These are phyloP conservation scores for Eclectus roratus DNA, from an alignment of 2,113 vertebrate species.

Conservation along the genomic window DNA sequence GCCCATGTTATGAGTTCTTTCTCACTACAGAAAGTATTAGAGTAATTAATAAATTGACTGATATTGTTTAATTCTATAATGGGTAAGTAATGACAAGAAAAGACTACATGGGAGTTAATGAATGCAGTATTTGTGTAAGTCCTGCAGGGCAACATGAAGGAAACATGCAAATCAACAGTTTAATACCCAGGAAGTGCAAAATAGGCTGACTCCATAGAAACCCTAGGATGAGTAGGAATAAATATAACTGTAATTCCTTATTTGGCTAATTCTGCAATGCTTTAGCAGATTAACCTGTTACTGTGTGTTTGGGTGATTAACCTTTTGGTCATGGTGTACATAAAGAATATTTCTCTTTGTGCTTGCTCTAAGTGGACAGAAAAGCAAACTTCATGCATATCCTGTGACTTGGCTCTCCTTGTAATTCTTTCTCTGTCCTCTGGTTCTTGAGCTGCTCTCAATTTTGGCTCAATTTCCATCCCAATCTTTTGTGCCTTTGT, in stretches of 20 bases:
- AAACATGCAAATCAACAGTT: constrained; percentile 5
- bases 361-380: not conserved
- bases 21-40: not conserved
- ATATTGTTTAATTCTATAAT: not conserved
- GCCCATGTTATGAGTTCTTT: not conserved
- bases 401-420: not conserved
- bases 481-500: not conserved
- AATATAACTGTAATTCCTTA: constrained; percentile 10
- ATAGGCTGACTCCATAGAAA: constrained; percentile 17
- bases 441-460: constrained; percentile 6
- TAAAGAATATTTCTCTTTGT: not conserved
- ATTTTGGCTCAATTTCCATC: constrained; percentile 11
- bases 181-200: not conserved
- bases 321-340: not conserved
- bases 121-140: not conserved
- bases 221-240: not conserved
- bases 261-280: not conserved
- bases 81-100: not conserved
- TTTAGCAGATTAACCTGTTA: not conserved
- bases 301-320: not conserved
- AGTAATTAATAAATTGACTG: not conserved
- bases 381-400: not conserved
- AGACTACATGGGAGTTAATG: not conserved
- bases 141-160: not conserved
- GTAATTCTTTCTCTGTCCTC: not conserved